phyloP scores from a whole-genome alignment of 2,888 invertebrate species.

The Drosophila histrio region DNA sequence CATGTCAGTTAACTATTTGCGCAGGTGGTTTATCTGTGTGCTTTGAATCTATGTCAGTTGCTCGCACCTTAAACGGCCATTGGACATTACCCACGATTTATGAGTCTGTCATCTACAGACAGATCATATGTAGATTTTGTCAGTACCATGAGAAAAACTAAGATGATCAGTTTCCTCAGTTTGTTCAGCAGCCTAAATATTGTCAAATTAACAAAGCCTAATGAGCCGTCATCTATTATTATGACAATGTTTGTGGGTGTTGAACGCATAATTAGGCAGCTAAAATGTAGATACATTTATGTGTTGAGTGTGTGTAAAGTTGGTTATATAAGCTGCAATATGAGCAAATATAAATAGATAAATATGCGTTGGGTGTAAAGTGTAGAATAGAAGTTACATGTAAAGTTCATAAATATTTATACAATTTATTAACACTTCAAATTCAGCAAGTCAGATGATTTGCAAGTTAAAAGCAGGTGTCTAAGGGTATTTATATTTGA shows the following conservation, averaged over 20 bases:
- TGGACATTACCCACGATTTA: conserved; percentile 52
- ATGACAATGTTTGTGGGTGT: conserved; percentile 31
- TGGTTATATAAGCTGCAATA: conserved; percentile 8
- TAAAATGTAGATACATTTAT: conserved; percentile 21
- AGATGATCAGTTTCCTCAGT: background rate
- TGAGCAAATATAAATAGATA: background rate
- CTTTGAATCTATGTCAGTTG: conserved; percentile 77
- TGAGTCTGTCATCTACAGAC: conserved; percentile 20
- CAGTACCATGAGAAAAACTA: conserved; percentile 1
- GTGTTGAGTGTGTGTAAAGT: conserved; percentile 3
- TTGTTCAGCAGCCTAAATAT: conserved; percentile 30
- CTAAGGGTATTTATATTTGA: too few relatives aligned
- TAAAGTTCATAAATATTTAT: background rate
- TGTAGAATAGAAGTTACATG: background rate
- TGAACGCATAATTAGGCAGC: conserved; percentile 14
- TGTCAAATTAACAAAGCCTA: conserved; percentile 65
- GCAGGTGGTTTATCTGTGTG: conserved; percentile 70
- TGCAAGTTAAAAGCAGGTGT: background rate
- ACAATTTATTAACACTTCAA: conserved; percentile 11
- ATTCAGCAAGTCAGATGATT: background rate
- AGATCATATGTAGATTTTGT: conserved; percentile 4
- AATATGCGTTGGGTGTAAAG: background rate
- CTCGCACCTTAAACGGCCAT: conserved; percentile 76
- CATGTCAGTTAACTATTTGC: conserved; percentile 65
- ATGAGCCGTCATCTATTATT: conserved; percentile 42